Evolutionary conservation across 2,888 invertebrate genomes (phyloP).

Genomic region (Gerris lacustris): DNA sequence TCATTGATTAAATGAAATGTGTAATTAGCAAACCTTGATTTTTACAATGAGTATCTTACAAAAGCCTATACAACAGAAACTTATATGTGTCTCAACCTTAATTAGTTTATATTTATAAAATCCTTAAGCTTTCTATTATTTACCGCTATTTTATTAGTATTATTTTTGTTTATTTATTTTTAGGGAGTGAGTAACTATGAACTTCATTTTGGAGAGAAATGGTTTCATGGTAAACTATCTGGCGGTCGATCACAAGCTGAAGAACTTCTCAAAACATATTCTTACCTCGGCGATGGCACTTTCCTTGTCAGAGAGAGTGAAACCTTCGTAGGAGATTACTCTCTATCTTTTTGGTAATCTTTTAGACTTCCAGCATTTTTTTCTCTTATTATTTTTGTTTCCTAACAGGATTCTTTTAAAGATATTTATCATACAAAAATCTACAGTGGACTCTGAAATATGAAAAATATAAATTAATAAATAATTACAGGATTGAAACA

Average conservation of each 20-base stretch:
- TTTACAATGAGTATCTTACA: too few species aligned
- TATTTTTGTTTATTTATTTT: background rate
- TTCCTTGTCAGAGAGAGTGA: conserved; percentile 88
- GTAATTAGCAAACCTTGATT: too few species aligned
- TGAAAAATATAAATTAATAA: background rate
- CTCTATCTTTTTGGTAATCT: conserved; percentile 74
- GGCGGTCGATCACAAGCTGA: conserved; percentile 60
- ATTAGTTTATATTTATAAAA: too few species aligned
- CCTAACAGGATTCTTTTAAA: background rate
- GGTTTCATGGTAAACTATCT: conserved; percentile 82
- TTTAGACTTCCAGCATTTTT: too few species aligned
- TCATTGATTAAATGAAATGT: too few species aligned
- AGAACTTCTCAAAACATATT: conserved; percentile 55
- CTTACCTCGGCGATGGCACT: conserved; percentile 78
- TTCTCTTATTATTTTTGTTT: conserved; percentile 11
- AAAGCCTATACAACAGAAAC: too few species aligned
- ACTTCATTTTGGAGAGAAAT: conserved; percentile 79
- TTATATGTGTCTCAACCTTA: too few species aligned
- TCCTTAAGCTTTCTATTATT: too few species aligned
- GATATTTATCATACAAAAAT: too few species aligned
- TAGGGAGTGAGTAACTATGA: conserved; percentile 67
- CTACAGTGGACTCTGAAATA: background rate
- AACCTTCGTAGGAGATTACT: conserved; percentile 92
- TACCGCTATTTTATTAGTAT: too few species aligned
- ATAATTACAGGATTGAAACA: background rate